Base-by-base conservation (phyloP, 2,797 vertebrate genomes). In the Pelochelys cantorii region DNA sequence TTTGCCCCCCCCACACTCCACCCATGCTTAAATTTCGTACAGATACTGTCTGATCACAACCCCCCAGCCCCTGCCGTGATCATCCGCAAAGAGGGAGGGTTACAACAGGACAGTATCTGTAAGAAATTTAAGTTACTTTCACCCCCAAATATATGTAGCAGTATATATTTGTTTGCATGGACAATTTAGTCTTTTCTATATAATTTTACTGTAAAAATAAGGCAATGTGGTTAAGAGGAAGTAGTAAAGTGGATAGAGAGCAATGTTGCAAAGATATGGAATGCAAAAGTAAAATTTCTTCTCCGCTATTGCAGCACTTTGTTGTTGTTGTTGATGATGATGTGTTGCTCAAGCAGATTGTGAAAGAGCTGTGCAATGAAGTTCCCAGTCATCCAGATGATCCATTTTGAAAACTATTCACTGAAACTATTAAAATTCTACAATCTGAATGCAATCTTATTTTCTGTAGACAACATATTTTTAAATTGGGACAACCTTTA, bases 141-240 rank as follows among this genome's bases (percentile, higher is more conserved):
- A 48, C 8, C 42, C 42, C 7, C 42, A 48, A 52, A 60, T 57
- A 15, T 68, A 68, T 34, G n/a, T 34, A 31, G 60, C 60, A 62
- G 29, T 29, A 15, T 31, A 34, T 65, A 31, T 62, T 31, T 65
- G 62, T 31, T 31, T 75, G 7, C 29, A 85, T 31, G 14, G 81
- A 89, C 80, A 86, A 42, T 29, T 5, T 81, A 65, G 17, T 68
- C 8, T 34, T 34, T 68, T 68, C 42, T 83, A 48, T 20, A 37
- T 20, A 31, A 55, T 68, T 68, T 34, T 68, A n/a, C 17, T 68
- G 83, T 81, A 90, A 95, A 84, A 79, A 0, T 0, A 27, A 79
- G 55, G 27, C 87, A 84, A 78, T 85, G 92, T 93, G 83, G 87
- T 62, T 83, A 94, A 96, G 83, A 93, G 96, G 95, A 97, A 96